These are phyloP conservation scores for Furcifer pardalis DNA, from an alignment of 2,797 vertebrate species.

Conservation along the genomic window DNA sequence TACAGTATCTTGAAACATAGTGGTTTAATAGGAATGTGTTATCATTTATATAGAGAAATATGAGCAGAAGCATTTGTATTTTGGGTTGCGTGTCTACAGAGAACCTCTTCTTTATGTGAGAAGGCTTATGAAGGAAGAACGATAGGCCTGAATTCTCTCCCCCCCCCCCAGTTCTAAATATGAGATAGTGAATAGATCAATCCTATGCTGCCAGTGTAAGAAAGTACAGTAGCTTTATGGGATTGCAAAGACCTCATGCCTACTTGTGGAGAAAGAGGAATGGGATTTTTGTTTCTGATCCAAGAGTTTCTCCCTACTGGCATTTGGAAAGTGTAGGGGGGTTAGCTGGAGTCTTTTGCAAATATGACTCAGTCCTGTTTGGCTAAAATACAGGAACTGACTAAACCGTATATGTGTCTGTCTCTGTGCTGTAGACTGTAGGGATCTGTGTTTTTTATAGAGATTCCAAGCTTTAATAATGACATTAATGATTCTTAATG, in stretches of 20 bases:
- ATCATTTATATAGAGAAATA: conserved; percentile 8
- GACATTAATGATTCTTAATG: conserved; percentile 41
- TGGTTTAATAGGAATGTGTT: conserved; percentile 7
- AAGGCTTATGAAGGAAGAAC: conserved; percentile 31
- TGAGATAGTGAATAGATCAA: background rate
- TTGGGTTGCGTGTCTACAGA: conserved; percentile 29
- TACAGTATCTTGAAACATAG: conserved; percentile 18
- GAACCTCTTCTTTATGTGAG: conserved; percentile 37
- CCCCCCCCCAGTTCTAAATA: background rate
- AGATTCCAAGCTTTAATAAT: background rate
- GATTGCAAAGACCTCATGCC: conserved; percentile 10
- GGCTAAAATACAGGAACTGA: conserved; percentile 71
- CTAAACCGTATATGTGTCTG: conserved; percentile 53
- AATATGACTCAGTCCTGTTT: conserved; percentile 74
- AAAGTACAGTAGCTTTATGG: conserved; percentile 17
- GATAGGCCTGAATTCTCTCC: background rate
- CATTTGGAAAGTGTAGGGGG: conserved; percentile 41
- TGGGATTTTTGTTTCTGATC: conserved; percentile 30
- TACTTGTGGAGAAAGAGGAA: conserved; percentile 15
- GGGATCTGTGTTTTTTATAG: conserved; percentile 52
- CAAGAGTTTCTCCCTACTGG: conserved; percentile 50
- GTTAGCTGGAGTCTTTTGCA: conserved; percentile 42
- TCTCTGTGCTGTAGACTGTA: conserved; percentile 48
- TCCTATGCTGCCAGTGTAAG: background rate
- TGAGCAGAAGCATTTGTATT: conserved; percentile 22